Evolutionary conservation across 2,888 invertebrate species (phyloP).

Genomic region (Suillia variegata): DNA sequence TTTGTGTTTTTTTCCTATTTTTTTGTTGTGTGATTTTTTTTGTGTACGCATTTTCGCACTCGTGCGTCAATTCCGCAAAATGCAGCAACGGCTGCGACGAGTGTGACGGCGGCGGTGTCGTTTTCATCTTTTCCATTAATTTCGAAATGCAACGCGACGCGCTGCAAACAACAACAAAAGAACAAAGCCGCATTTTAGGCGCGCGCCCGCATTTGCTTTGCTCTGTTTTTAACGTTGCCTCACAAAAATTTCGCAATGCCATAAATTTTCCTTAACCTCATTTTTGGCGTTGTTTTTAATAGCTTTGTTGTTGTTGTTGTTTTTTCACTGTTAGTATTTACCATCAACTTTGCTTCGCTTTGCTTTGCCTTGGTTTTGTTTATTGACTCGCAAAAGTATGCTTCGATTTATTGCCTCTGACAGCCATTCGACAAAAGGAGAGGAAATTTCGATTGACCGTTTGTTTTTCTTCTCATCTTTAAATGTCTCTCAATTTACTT

Average conservation of each 20-base stretch:
- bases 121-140: neutral
- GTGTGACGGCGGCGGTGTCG: no score
- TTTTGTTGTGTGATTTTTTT: no score
- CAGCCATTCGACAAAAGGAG: no score
- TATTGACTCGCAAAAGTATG: constrained; percentile 1
- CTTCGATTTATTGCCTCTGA: neutral
- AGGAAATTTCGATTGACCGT: no score
- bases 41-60: no score
- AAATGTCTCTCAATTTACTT: no score
- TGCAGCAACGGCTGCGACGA: no score
- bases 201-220: neutral
- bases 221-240: neutral
- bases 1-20: no score
- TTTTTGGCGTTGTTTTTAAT: neutral
- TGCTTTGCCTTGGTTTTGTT: neutral
- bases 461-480: no score
- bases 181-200: neutral
- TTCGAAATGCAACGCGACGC: neutral
- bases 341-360: neutral
- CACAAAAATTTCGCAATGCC: neutral
- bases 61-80: neutral
- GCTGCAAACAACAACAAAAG: neutral
- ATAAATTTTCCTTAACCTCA: constrained; percentile 4
- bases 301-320: neutral
- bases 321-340: neutral